phyloP scores from a whole-genome alignment of 2,888 invertebrate genomes.

The Omphaloscelis lunosa region DNA sequence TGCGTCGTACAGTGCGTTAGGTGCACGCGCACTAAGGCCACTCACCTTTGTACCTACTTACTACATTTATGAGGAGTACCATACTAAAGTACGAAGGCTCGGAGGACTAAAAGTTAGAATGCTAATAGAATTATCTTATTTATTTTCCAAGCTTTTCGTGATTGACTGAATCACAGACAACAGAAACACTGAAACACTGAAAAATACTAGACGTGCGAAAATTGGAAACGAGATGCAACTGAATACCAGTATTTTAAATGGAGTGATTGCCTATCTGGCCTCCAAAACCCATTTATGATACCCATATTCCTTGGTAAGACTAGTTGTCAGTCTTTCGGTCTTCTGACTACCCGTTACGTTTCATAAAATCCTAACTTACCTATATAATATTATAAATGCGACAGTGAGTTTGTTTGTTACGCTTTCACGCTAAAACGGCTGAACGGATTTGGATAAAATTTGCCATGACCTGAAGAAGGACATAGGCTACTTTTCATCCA shows the following conservation, averaged over 20 bases:
- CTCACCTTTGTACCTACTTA: conserved; percentile 38
- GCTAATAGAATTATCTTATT: background rate
- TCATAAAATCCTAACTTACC: background rate
- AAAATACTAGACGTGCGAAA: background rate
- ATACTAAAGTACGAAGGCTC: background rate
- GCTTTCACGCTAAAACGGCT: no score
- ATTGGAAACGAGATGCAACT: background rate
- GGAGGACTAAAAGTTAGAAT: background rate
- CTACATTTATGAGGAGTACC: conserved; percentile 15
- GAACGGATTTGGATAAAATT: no score
- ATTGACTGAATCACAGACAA: background rate
- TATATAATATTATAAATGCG: no score
- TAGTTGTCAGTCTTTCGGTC: background rate
- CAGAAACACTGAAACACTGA: no score
- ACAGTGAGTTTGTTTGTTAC: no score
- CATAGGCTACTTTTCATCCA: no score
- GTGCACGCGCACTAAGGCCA: conserved; percentile 45
- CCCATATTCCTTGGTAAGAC: background rate
- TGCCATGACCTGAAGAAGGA: no score
- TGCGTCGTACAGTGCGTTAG: conserved; percentile 40
- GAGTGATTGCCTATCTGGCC: background rate
- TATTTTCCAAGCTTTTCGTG: background rate
- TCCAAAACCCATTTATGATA: background rate
- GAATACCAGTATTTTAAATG: background rate
- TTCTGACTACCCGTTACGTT: background rate